Base-by-base conservation (phyloP, 2,888 invertebrate genomes). In the Cristatella mucedo region DNA sequence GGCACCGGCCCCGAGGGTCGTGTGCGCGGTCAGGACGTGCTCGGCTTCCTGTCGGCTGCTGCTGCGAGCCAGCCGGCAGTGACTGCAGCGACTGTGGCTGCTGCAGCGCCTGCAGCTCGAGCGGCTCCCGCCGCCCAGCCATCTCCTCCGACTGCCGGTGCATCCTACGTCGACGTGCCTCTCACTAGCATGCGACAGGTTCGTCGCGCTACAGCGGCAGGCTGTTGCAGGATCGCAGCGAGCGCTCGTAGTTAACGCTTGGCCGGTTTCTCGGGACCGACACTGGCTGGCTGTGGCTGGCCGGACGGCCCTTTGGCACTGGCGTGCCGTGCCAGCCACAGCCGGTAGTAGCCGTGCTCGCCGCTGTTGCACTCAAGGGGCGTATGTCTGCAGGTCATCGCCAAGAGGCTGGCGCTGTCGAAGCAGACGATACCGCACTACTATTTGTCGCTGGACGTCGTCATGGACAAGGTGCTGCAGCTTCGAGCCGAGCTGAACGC, bases 371-470 rank as follows among this genome's bases (percentile, higher is more conserved):
- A n/a, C n/a, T n/a, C n/a, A n/a, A n/a, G n/a, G n/a, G n/a, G n/a
- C n/a, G 41, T 38, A 21, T 33, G 21, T 21, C 39, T 45, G 1
- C 53, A 68, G 47, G 78, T 82, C 21, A 91, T 93, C 58, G 93
- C 91, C 20, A 84, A 83, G 63, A 72, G 93, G 29, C 72, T 93
- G 37, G 61, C 79, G 2, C 77, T 81, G 55, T 86, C 93, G 24
- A 95, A 95, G 68, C 78, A 81, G 64, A 79, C 77, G 36, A 84
- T 97, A 59, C 97, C 97, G 3, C 97, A 99, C 66, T 99, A 95
- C 67, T 99, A 97, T 66, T 71, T 95, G 2, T 76, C 81, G 0
- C 73, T 79, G 30, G 87, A 93, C 41, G 73, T 87, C 42, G 76
- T 79, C 55, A 76, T 95, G 54, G 89, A 93, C 58, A 61, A 70